These are phyloP conservation scores for Drosophila robusta DNA, from an alignment of 2,888 invertebrate species.

Conservation along the genomic window DNA sequence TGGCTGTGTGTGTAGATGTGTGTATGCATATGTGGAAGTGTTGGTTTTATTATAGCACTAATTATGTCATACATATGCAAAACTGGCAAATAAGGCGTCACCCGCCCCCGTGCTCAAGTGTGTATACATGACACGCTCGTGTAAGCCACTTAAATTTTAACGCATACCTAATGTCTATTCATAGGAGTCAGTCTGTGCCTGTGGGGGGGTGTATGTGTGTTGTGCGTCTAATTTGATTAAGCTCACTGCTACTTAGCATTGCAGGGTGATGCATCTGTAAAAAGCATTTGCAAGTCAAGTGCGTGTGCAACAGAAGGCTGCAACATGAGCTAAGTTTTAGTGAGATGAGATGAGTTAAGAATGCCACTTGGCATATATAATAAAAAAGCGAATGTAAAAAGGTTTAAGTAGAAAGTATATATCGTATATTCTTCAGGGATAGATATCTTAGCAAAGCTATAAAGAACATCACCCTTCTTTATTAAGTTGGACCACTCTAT, in stretches of 20 bases:
- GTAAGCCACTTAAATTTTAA: slow-evolving; percentile 77
- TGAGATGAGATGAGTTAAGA: slow-evolving; percentile 17
- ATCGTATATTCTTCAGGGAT: not conserved
- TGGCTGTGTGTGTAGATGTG: slow-evolving; percentile 30
- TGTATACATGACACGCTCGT: slow-evolving; percentile 69
- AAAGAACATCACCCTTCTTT: not conserved
- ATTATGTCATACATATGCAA: slow-evolving; percentile 80
- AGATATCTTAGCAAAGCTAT: not conserved
- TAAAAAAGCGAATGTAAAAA: not conserved
- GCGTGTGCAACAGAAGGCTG: slow-evolving; percentile 38
- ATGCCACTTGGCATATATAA: slow-evolving; percentile 28
- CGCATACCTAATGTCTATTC: slow-evolving; percentile 77
- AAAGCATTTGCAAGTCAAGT: slow-evolving; percentile 77
- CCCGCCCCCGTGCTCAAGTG: slow-evolving; percentile 45
- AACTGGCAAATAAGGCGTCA: slow-evolving; percentile 72
- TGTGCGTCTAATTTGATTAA: slow-evolving; percentile 71
- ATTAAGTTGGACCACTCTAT: too few relatives aligned
- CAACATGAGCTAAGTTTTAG: slow-evolving; percentile 8
- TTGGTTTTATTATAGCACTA: slow-evolving; percentile 72
- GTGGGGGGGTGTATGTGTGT: slow-evolving; percentile 12
- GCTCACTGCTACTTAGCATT: slow-evolving; percentile 67
- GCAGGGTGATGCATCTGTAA: slow-evolving; percentile 55
- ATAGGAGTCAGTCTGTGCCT: slow-evolving; percentile 38
- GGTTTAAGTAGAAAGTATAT: not conserved
- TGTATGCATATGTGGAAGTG: slow-evolving; percentile 24